Percentiles rank a stretch among this genome's conserved stretches.
Evolutionary conservation across 2,888 invertebrate genomes (phyloP).

Genomic region (Heliconius ismenius): DNA sequence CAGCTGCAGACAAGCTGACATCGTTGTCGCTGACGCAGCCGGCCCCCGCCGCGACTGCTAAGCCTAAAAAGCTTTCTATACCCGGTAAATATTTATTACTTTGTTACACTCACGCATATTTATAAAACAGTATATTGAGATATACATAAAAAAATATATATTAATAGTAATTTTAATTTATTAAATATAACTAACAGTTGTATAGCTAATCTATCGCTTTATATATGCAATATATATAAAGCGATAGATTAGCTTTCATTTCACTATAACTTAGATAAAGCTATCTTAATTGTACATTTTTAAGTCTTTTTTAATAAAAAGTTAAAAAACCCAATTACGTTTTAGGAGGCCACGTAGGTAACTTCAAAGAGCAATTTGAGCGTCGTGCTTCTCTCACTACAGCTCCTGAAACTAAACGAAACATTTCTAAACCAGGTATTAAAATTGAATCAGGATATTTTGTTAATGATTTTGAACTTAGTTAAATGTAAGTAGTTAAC

Average conservation of each 20-base stretch:
- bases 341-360: conserved; percentile 89
- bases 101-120: not conserved
- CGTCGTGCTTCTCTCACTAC: conserved; percentile 86
- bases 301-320: not conserved
- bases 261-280: no score
- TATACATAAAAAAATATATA: no score
- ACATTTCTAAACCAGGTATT: conserved; percentile 69
- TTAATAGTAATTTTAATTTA: no score
- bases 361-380: conserved; percentile 93
- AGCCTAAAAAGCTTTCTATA: conserved; percentile 91
- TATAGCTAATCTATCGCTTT: no score
- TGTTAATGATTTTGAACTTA: not conserved
- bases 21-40: conserved; percentile 62
- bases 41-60: conserved; percentile 61
- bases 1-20: conserved; percentile 71
- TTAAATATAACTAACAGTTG: no score
- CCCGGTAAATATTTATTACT: conserved; percentile 69
- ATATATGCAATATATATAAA: no score
- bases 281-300: not conserved
- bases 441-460: not conserved
- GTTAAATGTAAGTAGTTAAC: no score
- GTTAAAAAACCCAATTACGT: not conserved
- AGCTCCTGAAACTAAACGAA: conserved; percentile 72
- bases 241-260: no score
- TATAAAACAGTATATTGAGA: not conserved